Evolutionary conservation across 2,888 invertebrate genomes (phyloP).

Genomic region (Thereva nobilitata): DNA sequence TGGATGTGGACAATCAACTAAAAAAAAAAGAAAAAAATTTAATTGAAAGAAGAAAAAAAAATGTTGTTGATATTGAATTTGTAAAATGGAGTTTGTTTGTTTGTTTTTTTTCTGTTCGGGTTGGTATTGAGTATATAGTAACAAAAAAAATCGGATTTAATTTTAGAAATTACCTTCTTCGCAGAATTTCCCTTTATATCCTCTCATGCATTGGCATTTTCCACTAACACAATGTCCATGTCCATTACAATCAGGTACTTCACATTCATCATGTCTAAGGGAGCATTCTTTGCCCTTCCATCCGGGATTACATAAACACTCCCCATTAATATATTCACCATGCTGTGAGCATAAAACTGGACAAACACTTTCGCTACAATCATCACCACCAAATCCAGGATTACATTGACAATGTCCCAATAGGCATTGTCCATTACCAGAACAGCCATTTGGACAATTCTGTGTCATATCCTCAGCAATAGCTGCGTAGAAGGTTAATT

Average conservation of each 20-base stretch:
- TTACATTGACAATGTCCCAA: conserved; percentile 95
- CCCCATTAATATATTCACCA: conserved; percentile 94
- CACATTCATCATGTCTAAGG: conserved; percentile 92
- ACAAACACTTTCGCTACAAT: conserved; percentile 97
- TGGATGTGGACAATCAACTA: conserved; percentile 91
- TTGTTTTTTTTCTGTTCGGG: conserved; percentile 44
- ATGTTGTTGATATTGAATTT: conserved; percentile 36
- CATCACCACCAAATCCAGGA: conserved; percentile 94
- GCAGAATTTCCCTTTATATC: conserved; percentile 94
- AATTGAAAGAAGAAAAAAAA: conserved; percentile 17
- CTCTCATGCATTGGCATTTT: conserved; percentile 90
- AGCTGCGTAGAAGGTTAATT: conserved; percentile 80
- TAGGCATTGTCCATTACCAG: conserved; percentile 94
- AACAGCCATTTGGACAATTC: conserved; percentile 95
- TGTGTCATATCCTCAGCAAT: conserved; percentile 92
- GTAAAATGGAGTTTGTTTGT: conserved; percentile 46
- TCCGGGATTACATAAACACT: conserved; percentile 95
- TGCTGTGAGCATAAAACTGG: conserved; percentile 96
- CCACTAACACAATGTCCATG: conserved; percentile 96
- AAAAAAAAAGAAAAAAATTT: conserved; percentile 39
- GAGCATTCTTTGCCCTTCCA: conserved; percentile 99
- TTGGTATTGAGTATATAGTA: conserved; percentile 37
- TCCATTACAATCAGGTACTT: conserved; percentile 93
- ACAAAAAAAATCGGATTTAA: background rate
- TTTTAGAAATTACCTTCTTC: conserved; percentile 69